These are phyloP conservation scores for Cryptocephalus moraei DNA, from an alignment of 2,888 invertebrate genomes.

Conservation along the genomic window DNA sequence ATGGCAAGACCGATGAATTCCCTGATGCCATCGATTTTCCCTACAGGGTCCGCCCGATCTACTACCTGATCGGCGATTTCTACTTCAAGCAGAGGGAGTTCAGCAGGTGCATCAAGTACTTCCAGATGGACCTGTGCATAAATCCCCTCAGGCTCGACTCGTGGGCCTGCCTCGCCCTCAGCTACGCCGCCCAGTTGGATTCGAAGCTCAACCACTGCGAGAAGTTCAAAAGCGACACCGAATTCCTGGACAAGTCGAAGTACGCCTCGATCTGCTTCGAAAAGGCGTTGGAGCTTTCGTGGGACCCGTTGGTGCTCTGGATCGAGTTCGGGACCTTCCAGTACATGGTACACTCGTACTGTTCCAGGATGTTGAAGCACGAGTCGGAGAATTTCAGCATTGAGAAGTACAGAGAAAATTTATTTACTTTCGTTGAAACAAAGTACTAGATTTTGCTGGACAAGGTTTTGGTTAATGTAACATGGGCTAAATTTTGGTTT, in stretches of 20 bases:
- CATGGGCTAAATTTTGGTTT: too few species aligned
- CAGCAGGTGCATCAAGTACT: slow-evolving; percentile 62
- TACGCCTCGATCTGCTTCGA: slow-evolving; percentile 72
- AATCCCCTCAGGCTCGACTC: slow-evolving; percentile 77
- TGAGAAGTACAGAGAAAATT: slow-evolving; percentile 39
- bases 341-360: slow-evolving; percentile 83
- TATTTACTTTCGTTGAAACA: too few species aligned
- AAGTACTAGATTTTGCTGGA: too few species aligned
- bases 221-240: slow-evolving; percentile 47
- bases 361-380: slow-evolving; percentile 75
- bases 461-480: too few species aligned
- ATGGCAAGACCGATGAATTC: slow-evolving; percentile 19
- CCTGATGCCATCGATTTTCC: slow-evolving; percentile 32
- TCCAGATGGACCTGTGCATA: slow-evolving; percentile 71
- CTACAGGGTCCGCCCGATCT: slow-evolving; percentile 52
- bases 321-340: slow-evolving; percentile 87
- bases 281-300: slow-evolving; percentile 65
- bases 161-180: slow-evolving; percentile 85
- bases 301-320: slow-evolving; percentile 67
- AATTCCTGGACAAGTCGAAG: slow-evolving; percentile 58
- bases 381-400: slow-evolving; percentile 65
- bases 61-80: slow-evolving; percentile 86
- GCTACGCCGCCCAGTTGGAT: slow-evolving; percentile 67
- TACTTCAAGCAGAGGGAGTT: slow-evolving; percentile 82
- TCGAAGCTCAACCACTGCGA: slow-evolving; percentile 68